These are phyloP conservation scores for Alligator sinensis DNA, from an alignment of 2,113 vertebrate species.

Conservation along the genomic window DNA sequence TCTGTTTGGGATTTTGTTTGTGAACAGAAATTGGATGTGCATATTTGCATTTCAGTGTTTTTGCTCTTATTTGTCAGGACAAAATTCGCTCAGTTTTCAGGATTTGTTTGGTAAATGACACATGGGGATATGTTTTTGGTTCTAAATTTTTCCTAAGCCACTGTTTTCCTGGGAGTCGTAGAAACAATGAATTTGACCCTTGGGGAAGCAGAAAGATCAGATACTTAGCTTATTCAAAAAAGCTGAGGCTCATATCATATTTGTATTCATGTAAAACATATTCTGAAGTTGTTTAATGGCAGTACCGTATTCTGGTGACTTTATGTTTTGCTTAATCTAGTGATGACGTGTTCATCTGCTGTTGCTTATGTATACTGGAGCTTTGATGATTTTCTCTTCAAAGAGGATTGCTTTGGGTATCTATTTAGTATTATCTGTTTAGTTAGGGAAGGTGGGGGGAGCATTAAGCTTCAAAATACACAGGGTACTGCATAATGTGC, in stretches of 20 bases:
- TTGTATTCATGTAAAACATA: rapidly evolving
- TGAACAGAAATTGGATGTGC: no score
- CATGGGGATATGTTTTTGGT: neutral
- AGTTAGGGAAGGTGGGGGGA: neutral
- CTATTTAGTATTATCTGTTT: neutral
- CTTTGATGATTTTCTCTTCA: neutral
- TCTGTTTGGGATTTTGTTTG: no score
- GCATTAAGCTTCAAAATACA: neutral
- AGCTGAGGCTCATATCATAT: neutral
- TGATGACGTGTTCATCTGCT: neutral
- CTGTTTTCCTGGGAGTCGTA: neutral
- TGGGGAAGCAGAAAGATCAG: rapidly evolving
- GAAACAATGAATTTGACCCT: neutral
- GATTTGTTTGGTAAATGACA: neutral
- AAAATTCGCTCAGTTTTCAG: neutral
- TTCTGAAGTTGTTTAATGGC: rapidly evolving
- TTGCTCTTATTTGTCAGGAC: neutral
- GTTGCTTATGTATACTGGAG: rapidly evolving
- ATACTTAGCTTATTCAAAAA: neutral
- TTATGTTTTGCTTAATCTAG: rapidly evolving
- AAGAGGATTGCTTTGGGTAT: neutral
- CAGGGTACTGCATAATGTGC: neutral
- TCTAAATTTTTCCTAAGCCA: neutral
- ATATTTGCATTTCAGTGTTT: neutral
- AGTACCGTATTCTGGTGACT: rapidly evolving